Base-by-base conservation (phyloP, 2,888 invertebrate genomes). In the Chesias legatella region DNA sequence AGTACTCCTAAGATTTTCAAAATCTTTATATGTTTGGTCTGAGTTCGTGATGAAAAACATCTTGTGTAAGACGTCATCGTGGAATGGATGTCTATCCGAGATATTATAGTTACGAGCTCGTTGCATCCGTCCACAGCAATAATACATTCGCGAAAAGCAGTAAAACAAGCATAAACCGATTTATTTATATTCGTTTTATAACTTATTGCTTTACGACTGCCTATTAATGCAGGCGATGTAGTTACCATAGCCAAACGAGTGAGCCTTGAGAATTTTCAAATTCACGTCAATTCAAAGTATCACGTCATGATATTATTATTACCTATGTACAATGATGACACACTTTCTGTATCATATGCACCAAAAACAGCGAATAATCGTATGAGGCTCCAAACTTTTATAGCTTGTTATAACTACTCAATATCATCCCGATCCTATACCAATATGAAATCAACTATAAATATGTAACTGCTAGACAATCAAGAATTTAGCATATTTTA, bases 181-280 rank as follows among this genome's bases (percentile, higher is more conserved):
- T 72, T 76, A 77, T 78, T 75, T 78, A 74, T 75, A 74, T 74
- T 73, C 73, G 61, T 76, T 78, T 77, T 75, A 78, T 73, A 76
- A 73, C 71, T 71, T 77, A 75, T 73, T 70, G 74, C 69, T 77
- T 77, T 76, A 78, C 71, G 75, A 72, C 69, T 60, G 58, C 67
- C n/a, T 69, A 74, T 76, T 74, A 76, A 74, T 73, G 70, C 67
- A 69, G 65, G 63, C 60, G 62, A 60, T 62, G 67, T 68, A 67
- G 63, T 63, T 64, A 61, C 71, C 60, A 69, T 63, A 67, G 57
- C 58, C 55, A 58, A 59, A 52, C 13, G 46, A 34, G 40, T 41
- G 46, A 34, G 40, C 39, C 22, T 7, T 10, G 25, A 28, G 11
- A 30, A 9, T 23, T 4, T 27, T n/a, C n/a, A n/a, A n/a, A n/a